A percentile compares a stretch with the other conserved stretches of the same genome.
These are phyloP conservation scores for Drosophila putrida DNA, from an alignment of 2,888 invertebrate species.

Conservation along the genomic window DNA sequence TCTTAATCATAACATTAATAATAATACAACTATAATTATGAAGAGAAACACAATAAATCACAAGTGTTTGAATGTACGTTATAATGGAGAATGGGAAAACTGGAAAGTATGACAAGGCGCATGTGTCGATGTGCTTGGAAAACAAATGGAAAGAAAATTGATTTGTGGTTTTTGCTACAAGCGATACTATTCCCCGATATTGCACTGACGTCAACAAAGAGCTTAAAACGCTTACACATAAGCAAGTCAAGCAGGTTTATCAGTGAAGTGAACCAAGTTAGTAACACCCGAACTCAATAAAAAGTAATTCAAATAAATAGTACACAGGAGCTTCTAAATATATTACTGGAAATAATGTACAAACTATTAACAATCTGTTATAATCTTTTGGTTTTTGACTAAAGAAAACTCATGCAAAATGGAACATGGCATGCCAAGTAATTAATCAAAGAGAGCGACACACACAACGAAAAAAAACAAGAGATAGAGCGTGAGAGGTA, in stretches of 20 bases:
- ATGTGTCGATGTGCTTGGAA: constrained; percentile 38
- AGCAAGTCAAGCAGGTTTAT: constrained; percentile 20
- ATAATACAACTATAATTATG: constrained; percentile 12
- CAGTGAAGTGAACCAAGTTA: constrained; percentile 47
- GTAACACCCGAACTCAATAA: constrained; percentile 20
- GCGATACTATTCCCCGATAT: constrained; percentile 14
- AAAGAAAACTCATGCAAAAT: constrained; percentile 40
- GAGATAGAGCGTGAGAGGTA: neutral
- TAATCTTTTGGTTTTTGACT: neutral
- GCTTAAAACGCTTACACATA: constrained; percentile 2
- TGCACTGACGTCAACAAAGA: constrained; percentile 48
- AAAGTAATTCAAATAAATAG: constrained; percentile 6
- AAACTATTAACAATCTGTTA: constrained; percentile 4
- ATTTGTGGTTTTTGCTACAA: constrained; percentile 29
- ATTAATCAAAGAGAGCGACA: constrained; percentile 44
- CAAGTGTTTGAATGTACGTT: constrained; percentile 7
- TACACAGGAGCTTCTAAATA: constrained; percentile 14
- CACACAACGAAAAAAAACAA: constrained; percentile 1
- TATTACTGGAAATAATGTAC: constrained; percentile 1
- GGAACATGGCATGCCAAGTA: constrained; percentile 48
- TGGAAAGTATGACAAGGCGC: constrained; percentile 43
- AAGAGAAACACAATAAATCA: neutral
- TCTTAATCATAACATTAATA: constrained; percentile 12
- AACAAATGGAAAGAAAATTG: constrained; percentile 42
- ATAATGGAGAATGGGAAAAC: constrained; percentile 3